Base-by-base conservation (phyloP, 2,888 invertebrate genomes). In the Lissocephala sabroskyi region DNA sequence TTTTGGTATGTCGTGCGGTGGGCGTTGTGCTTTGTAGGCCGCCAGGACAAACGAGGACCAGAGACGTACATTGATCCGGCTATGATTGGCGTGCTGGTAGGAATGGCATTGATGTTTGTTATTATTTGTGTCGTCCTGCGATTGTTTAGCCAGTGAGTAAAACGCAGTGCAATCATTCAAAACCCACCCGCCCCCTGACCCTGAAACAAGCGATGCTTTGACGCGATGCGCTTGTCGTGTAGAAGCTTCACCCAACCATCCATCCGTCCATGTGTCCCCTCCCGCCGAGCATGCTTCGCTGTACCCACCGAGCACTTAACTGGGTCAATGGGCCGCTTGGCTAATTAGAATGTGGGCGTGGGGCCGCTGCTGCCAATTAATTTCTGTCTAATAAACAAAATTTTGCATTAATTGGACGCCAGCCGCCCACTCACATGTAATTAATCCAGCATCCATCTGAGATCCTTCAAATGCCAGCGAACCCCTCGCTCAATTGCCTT, bases 101-200 rank as follows among this genome's bases (percentile, higher is more conserved):
- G 91, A 48, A 94, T 96, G 92, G 94, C 92, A 59, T 89, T 96
- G 65, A 96, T 96, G 96, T 96, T 96, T 85, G 89, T 96, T 85
- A 95, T 95, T 84, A 94, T 96, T 80, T 96, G 96, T 86, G 93
- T 96, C 68, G 96, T 96, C 41, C 89, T 96, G 55, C 90, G 94
- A 79, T 89, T 96, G 70, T 96, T 96, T 86, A 95, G 95, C 91
- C 94, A 92, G 96, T 95, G 87, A 88, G 89, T 87, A 79, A 70
- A 59, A 68, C 75, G 64, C 63, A 63, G 59, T 59, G 75, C 68
- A 66, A 74, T n/a, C n/a, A 74, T 51, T 51, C 47, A 59, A 68
- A 42, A 32, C 35, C 18, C 47, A 49, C 52, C 50, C 57, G 44
- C 46, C 40, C 9, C 44, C 11, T 11, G n/a, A 42, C 41, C 19